Evolutionary conservation across 2,888 invertebrate species (phyloP).

Genomic region (Autographa pulchrina): DNA sequence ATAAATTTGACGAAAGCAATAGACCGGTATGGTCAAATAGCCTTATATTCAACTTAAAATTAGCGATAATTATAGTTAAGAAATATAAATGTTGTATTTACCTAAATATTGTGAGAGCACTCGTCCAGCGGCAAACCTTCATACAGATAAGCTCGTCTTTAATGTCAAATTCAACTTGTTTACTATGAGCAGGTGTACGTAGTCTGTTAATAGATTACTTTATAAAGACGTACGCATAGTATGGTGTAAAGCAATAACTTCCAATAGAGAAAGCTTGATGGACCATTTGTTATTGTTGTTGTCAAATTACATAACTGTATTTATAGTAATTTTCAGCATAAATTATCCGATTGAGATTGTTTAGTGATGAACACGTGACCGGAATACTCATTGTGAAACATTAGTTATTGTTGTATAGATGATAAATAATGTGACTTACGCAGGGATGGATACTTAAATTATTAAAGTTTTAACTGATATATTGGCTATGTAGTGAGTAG

Average conservation of each 20-base stretch:
- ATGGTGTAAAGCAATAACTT: conserved; percentile 74
- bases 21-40: conserved; percentile 57
- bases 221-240: conserved; percentile 67
- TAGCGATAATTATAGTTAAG: conserved; percentile 51
- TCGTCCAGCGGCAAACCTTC: conserved; percentile 40
- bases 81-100: conserved; percentile 41
- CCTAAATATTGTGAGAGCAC: conserved; percentile 37
- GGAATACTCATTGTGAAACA: conserved; percentile 89
- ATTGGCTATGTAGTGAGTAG: conserved; percentile 92
- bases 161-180: conserved; percentile 62
- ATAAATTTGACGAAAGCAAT: conserved; percentile 57
- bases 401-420: conserved; percentile 89
- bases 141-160: conserved; percentile 58
- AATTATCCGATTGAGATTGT: conserved; percentile 85
- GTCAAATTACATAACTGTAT: conserved; percentile 76
- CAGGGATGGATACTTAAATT: conserved; percentile 90
- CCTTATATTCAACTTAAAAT: conserved; percentile 54
- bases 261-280: conserved; percentile 82
- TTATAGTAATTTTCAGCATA: conserved; percentile 87
- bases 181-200: conserved; percentile 63
- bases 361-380: conserved; percentile 72
- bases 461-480: conserved; percentile 90
- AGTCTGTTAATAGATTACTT: conserved; percentile 62
- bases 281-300: conserved; percentile 84
- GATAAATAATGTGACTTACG: conserved; percentile 90